Conservation (phyloP, 2,113 vertebrate genomes). For the Scomber colias region DNA sequence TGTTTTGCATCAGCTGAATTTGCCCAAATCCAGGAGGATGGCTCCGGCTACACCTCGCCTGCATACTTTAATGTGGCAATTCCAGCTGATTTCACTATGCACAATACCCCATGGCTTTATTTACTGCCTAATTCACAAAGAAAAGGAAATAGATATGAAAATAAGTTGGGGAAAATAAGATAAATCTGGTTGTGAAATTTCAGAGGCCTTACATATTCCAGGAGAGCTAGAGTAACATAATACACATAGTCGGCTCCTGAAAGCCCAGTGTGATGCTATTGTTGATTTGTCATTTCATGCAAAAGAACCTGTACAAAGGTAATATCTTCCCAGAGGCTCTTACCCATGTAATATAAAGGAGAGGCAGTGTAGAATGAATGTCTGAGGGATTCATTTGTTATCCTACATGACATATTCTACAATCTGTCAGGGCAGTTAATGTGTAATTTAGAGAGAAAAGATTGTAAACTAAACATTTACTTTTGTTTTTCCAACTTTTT, state of each 20-base stretch:
- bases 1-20: slow-evolving; percentile 99
- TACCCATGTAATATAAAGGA: slow-evolving; percentile 65
- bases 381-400: slow-evolving; percentile 72
- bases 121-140: slow-evolving; percentile 98
- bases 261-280: slow-evolving; percentile 90
- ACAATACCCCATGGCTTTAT: slow-evolving; percentile 86
- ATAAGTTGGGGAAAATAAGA: slow-evolving; percentile 96
- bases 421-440: slow-evolving; percentile 46
- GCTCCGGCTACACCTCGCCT: slow-evolving; percentile 92
- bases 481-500: slow-evolving; percentile 39
- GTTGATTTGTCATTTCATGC: slow-evolving; percentile 96
- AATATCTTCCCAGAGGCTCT: slow-evolving; percentile 93
- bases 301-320: slow-evolving; percentile 93
- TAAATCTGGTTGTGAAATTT: slow-evolving; percentile 93
- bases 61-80: slow-evolving; percentile 96
- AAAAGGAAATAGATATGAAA: slow-evolving; percentile 98
- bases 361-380: slow-evolving; percentile 59
- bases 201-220: slow-evolving; percentile 86
- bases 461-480: slow-evolving; percentile 50
- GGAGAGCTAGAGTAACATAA: slow-evolving; percentile 88
- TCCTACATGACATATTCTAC: slow-evolving; percentile 53
- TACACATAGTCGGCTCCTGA: slow-evolving; percentile 89
- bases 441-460: slow-evolving; percentile 44
- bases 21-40: slow-evolving; percentile 99
- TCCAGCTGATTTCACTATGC: slow-evolving; percentile 89